Conservation (phyloP, 2,113 vertebrate genomes). For the Coptodon rendalli region DNA sequence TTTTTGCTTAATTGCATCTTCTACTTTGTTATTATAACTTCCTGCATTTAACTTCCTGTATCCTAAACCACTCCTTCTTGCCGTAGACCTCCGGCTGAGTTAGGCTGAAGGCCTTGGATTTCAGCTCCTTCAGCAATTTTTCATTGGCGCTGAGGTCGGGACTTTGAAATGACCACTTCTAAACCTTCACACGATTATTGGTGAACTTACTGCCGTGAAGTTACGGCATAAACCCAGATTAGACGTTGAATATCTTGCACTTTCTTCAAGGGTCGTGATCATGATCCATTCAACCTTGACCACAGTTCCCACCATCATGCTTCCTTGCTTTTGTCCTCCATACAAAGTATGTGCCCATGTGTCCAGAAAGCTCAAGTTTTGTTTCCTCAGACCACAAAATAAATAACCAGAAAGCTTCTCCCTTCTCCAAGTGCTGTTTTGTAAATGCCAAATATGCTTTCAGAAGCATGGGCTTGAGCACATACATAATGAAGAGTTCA, state of each 20-base stretch:
- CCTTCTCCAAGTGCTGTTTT: neutral
- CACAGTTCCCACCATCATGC: neutral
- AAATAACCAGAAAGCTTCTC: neutral
- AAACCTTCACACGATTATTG: neutral
- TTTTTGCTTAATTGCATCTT: neutral
- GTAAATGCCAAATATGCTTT: neutral
- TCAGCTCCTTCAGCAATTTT: neutral
- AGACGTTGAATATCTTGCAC: neutral
- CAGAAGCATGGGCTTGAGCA: neutral
- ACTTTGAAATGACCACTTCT: neutral
- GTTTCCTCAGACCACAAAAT: neutral
- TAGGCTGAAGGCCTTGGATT: neutral
- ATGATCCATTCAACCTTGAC: neutral
- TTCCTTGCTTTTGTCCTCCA: neutral
- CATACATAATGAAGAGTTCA: neutral
- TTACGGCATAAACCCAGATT: neutral
- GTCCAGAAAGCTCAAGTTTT: neutral
- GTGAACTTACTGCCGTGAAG: neutral
- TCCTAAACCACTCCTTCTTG: neutral
- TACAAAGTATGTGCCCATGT: neutral
- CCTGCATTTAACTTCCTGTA: neutral
- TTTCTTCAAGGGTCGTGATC: neutral
- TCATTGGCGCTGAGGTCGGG: neutral
- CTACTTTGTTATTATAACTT: neutral
- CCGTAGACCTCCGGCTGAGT: rapidly evolving